Conservation (phyloP, 2,888 invertebrate species). For the Euspilapteryx auroguttella region DNA sequence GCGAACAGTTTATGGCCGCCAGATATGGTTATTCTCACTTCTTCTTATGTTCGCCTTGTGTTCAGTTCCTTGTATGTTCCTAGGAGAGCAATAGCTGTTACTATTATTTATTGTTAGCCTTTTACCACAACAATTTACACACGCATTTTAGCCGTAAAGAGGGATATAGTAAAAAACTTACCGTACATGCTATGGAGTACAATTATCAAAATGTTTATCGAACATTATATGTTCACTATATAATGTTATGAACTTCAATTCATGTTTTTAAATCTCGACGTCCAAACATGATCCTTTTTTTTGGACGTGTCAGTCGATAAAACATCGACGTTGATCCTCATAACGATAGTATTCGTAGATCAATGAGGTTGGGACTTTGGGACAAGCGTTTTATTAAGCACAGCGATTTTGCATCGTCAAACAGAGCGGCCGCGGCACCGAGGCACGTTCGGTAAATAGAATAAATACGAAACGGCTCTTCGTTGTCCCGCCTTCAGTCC, state of each 20-base stretch:
- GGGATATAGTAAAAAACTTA: too few relatives aligned
- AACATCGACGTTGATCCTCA: constrained; percentile 11
- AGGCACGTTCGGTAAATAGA: constrained; percentile 56
- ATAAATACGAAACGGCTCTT: constrained; percentile 37
- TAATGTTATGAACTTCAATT: too few relatives aligned
- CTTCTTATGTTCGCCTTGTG: constrained; percentile 24
- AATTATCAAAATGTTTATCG: too few relatives aligned
- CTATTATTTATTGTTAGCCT: constrained; percentile 4
- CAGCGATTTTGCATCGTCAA: constrained; percentile 54
- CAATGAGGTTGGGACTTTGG: constrained; percentile 38
- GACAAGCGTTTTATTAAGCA: constrained; percentile 51
- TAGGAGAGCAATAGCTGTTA: constrained; percentile 7
- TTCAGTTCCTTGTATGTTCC: constrained; percentile 11
- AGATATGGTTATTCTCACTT: constrained; percentile 25
- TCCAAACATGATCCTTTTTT: too few relatives aligned
- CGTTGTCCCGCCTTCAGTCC: constrained; percentile 18
- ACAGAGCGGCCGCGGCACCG: constrained; percentile 38
- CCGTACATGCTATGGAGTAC: too few relatives aligned
- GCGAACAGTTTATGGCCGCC: constrained; percentile 26
- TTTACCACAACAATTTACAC: too few relatives aligned
- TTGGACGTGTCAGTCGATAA: too few relatives aligned
- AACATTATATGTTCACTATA: too few relatives aligned
- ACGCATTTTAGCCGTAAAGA: too few relatives aligned
- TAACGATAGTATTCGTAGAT: constrained; percentile 47
- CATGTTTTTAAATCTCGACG: too few relatives aligned